phyloP scores from a whole-genome alignment of 2,113 vertebrate genomes.

The Ornithorhynchus anatinus region DNA sequence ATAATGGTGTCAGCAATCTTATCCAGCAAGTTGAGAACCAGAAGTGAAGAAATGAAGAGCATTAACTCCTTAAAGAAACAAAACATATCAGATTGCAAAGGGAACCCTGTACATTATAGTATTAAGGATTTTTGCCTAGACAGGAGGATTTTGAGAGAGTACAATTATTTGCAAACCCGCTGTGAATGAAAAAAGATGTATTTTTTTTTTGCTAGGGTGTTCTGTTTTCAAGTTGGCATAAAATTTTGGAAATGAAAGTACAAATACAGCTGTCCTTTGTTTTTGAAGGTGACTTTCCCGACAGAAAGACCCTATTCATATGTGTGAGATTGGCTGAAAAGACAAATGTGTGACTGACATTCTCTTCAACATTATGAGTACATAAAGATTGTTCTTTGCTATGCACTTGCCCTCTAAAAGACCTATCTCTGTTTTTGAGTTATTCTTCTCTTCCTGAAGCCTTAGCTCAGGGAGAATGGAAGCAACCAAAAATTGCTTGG shows the following conservation, averaged over 20 bases:
- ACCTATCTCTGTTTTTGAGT: no score
- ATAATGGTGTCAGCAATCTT: slow-evolving; percentile 22
- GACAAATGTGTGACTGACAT: no score
- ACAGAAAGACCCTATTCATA: no score
- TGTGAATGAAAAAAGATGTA: neutral
- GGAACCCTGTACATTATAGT: neutral
- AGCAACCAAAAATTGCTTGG: slow-evolving; percentile 17
- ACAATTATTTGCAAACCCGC: neutral
- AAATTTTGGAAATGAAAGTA: no score
- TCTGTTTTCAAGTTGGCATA: neutral
- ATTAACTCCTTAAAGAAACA: neutral
- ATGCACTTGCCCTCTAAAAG: no score
- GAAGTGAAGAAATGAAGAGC: neutral
- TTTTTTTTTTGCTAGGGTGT: neutral
- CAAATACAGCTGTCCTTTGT: no score
- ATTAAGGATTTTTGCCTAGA: neutral
- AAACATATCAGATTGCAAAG: neutral
- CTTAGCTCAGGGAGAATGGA: no score
- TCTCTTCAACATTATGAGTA: no score
- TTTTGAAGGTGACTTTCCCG: no score
- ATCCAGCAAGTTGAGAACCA: neutral
- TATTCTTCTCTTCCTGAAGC: no score
- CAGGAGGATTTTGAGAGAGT: neutral
- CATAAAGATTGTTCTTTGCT: no score
- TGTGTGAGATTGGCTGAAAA: no score